Percentiles rank a stretch among this genome's conserved stretches.
Evolutionary conservation across 2,888 invertebrate species (phyloP).

Genomic region (Gari tellinella): DNA sequence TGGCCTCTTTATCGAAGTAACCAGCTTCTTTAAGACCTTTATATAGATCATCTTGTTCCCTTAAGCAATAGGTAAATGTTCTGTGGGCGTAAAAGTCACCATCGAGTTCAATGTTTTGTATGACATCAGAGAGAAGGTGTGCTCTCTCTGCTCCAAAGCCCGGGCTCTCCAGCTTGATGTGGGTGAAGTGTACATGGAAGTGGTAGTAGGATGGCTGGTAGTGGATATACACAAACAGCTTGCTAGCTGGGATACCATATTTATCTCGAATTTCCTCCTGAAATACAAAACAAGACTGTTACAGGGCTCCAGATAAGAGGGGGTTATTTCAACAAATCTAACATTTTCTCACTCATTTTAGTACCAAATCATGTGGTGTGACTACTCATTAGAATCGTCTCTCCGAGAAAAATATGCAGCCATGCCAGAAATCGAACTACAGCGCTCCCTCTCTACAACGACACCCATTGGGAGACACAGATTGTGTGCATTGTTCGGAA

Average conservation of each 20-base stretch:
- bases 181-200: constrained; percentile 96
- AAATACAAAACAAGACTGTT: no score
- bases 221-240: constrained; percentile 94
- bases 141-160: constrained; percentile 94
- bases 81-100: constrained; percentile 93
- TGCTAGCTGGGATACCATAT: constrained; percentile 88
- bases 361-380: no score
- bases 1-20: constrained; percentile 41
- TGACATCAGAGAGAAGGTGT: constrained; percentile 94
- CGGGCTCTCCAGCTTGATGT: constrained; percentile 85
- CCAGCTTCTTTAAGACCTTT: constrained; percentile 73
- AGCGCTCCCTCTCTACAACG: no score
- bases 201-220: constrained; percentile 99
- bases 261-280: constrained; percentile 91
- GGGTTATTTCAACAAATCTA: no score
- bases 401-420: no score
- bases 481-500: no score
- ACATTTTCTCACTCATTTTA: no score
- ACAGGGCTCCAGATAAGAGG: no score
- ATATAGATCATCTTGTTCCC: constrained; percentile 91
- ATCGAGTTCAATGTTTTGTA: constrained; percentile 93
- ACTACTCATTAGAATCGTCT: no score
- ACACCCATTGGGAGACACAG: no score
- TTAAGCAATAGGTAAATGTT: constrained; percentile 91
- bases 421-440: no score